phyloP scores from a whole-genome alignment of 2,113 vertebrate species.

The Empidonax alnorum region DNA sequence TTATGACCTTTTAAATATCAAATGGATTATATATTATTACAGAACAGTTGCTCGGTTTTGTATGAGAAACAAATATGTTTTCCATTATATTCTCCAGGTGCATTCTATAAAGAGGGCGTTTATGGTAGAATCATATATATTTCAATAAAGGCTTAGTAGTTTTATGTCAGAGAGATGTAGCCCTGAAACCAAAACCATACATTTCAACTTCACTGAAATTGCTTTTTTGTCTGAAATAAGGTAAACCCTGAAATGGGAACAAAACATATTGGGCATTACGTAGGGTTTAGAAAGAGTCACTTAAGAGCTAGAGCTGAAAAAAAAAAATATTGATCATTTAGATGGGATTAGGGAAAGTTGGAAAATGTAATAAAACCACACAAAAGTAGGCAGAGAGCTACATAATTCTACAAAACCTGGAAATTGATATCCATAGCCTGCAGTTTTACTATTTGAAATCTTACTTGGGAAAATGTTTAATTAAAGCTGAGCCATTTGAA shows the following conservation, averaged over 20 bases:
- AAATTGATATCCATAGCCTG: not conserved
- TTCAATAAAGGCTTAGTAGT: constrained; percentile 69
- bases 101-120: constrained; percentile 65
- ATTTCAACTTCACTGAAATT: constrained; percentile 32
- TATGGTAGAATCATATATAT: constrained; percentile 62
- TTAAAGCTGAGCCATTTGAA: constrained; percentile 44
- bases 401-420: constrained; percentile 3
- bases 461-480: constrained; percentile 51
- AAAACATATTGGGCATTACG: constrained; percentile 19
- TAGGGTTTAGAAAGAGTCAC: not conserved
- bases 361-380: not conserved
- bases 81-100: constrained; percentile 62
- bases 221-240: constrained; percentile 30
- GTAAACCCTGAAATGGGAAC: constrained; percentile 6
- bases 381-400: not conserved
- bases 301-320: not conserved
- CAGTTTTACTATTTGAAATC: constrained; percentile 1
- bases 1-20: constrained; percentile 60
- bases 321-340: not conserved
- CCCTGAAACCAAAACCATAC: constrained; percentile 54
- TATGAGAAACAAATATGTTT: constrained; percentile 45
- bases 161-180: constrained; percentile 61
- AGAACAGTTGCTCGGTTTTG: not conserved
- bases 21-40: constrained; percentile 35
- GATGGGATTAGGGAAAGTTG: not conserved